phyloP scores from a whole-genome alignment of 2,797 vertebrate genomes.

The Artibeus lituratus region DNA sequence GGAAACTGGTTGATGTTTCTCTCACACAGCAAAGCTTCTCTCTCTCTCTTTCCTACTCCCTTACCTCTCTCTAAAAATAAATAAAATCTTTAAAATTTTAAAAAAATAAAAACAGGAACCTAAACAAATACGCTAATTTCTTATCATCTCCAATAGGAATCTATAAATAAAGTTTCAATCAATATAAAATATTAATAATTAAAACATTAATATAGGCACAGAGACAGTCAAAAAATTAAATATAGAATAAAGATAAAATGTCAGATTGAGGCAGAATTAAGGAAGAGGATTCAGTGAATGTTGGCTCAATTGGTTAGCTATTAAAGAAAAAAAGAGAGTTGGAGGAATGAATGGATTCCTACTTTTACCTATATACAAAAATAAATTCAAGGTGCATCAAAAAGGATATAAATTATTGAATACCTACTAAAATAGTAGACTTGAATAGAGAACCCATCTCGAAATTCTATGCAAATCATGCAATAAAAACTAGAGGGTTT shows the following conservation, averaged over 20 bases:
- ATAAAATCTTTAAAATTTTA: not conserved
- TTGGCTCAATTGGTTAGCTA: not conserved
- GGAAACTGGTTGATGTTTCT: not conserved
- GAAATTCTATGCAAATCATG: not conserved
- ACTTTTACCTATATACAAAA: not conserved
- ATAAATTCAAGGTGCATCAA: not conserved
- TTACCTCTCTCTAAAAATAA: not conserved
- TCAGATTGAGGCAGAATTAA: not conserved
- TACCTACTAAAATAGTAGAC: not conserved
- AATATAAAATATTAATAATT: not conserved
- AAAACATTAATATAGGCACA: not conserved
- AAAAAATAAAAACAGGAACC: not conserved
- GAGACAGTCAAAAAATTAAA: not conserved
- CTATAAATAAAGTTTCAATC: not conserved
- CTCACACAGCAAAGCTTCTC: not conserved
- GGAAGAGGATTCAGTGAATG: not conserved
- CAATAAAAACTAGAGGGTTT: not conserved
- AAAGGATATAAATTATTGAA: not conserved
- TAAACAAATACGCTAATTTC: not conserved
- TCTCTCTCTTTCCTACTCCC: not conserved
- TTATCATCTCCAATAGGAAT: not conserved
- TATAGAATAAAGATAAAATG: not conserved
- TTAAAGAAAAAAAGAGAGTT: not conserved
- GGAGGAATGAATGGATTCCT: not conserved
- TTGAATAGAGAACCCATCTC: not conserved